Evolutionary conservation across 2,888 invertebrate species (phyloP), one percentile per base, ranked within the genome.

Genomic region (Agonopterix arenella): DNA sequence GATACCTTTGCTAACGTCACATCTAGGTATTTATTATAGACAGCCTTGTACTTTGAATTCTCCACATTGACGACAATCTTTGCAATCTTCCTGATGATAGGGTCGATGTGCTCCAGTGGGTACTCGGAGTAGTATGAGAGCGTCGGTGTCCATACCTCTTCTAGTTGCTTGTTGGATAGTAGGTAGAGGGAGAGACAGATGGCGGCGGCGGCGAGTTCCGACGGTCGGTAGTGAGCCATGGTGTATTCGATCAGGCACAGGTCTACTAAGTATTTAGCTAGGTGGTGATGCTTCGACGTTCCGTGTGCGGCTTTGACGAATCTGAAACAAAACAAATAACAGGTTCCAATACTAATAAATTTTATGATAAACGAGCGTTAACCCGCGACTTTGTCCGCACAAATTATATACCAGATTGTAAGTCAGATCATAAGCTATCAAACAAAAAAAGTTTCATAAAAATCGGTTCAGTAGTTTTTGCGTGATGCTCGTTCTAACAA

Each of bases 231-330:
- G 65, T 93, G 92, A 13, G 93, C 92, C 90, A 97, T 90, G 10
- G 92, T 89, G 72, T 97, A 96, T 53, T 97, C 95, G 7, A 96
- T 80, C 44, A 97, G 85, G 49, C 94, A 91, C 54, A 97, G 86
- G 76, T 99, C 98, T 67, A 97, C 91, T 52, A 98, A 92, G 76
- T 97, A 99, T 84, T 99, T 98, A 10, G 96, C 96, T 78, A 97
- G 86, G 49, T 93, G 93, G 72, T 97, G 96, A 62, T 93, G 92
- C 66, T 81, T 80, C 2, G 85, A 75, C 11, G 80, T 77, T 1
- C 95, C 95, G 45, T 89, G 85, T 0, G 90, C 90, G 8, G 92
- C 90, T 66, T 91, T 91, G 7, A 89, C 86, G 62, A 90, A 91
- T 63, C 93, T 94, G 76, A 45, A 45, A 28, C 4, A 28, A 28